These are phyloP conservation scores for Tapirus indicus DNA, from an alignment of 2,797 vertebrate genomes.

Conservation along the genomic window DNA sequence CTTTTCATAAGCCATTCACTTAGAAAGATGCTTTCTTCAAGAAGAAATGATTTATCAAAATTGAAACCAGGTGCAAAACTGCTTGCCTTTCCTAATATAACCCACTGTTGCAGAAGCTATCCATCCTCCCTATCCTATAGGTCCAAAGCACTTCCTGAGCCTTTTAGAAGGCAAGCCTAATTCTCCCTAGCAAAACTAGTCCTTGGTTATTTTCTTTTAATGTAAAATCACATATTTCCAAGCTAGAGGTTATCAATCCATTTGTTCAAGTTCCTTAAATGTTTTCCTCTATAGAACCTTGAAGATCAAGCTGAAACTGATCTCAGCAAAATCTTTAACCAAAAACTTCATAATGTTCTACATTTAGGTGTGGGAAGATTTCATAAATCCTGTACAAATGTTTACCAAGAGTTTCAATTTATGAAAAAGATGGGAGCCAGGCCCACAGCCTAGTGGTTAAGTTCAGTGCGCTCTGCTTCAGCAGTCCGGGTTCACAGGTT, in stretches of 20 bases:
- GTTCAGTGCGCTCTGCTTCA: too few relatives aligned
- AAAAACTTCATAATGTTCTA: constrained; percentile 19
- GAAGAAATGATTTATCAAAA: constrained; percentile 41
- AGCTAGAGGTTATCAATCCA: constrained; percentile 29
- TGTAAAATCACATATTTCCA: constrained; percentile 48
- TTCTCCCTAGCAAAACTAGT: constrained; percentile 30
- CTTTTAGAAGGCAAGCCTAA: constrained; percentile 22
- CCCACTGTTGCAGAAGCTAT: neutral
- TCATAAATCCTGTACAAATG: neutral
- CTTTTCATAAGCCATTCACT: constrained; percentile 42
- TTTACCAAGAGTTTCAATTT: constrained; percentile 13
- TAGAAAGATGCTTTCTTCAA: constrained; percentile 40
- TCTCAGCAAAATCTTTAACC: constrained; percentile 39
- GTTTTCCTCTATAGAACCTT: neutral
- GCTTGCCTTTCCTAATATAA: constrained; percentile 37
- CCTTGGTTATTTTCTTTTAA: constrained; percentile 16
- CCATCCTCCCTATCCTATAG: neutral
- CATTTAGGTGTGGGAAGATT: neutral
- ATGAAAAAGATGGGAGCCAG: neutral
- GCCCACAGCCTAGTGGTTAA: too few relatives aligned
- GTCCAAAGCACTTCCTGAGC: neutral
- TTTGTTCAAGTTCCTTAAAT: neutral
- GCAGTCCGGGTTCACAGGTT: too few relatives aligned
- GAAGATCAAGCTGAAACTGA: constrained; percentile 5
- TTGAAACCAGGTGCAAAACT: constrained; percentile 47